Conservation (phyloP, 2,797 vertebrate species). For the Coregonus suidteri region DNA sequence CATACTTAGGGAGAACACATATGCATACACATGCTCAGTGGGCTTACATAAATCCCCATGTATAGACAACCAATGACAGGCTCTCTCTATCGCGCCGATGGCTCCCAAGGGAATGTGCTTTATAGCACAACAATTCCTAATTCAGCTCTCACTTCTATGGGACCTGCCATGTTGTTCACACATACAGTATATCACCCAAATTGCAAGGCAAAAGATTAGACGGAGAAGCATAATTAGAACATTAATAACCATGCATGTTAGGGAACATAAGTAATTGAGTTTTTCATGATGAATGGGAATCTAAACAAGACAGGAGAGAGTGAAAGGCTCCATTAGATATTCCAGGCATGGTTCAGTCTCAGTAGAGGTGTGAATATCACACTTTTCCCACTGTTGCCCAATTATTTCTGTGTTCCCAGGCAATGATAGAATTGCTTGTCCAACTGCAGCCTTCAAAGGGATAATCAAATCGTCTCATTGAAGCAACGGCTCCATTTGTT, state of each 20-base stretch:
- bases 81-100: slow-evolving; percentile 34
- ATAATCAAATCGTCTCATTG: slow-evolving; percentile 63
- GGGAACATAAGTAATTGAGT: slow-evolving; percentile 64
- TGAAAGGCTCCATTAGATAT: slow-evolving; percentile 57
- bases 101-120: slow-evolving; percentile 62
- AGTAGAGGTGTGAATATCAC: slow-evolving; percentile 43
- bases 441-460: slow-evolving; percentile 70
- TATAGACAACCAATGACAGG: slow-evolving; percentile 56
- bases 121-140: slow-evolving; percentile 54
- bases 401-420: slow-evolving; percentile 69
- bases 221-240: slow-evolving; percentile 68
- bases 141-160: slow-evolving; percentile 46
- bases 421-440: slow-evolving; percentile 65
- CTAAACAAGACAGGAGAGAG: slow-evolving; percentile 63
- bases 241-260: slow-evolving; percentile 73
- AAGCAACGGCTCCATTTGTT: slow-evolving; percentile 60
- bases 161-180: slow-evolving; percentile 43
- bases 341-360: slow-evolving; percentile 47
- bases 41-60: slow-evolving; percentile 48
- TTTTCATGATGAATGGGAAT: slow-evolving; percentile 62
- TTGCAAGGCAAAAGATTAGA: slow-evolving; percentile 63
- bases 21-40: slow-evolving; percentile 39
- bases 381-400: slow-evolving; percentile 62
- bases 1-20: slow-evolving; percentile 37
- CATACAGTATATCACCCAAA: slow-evolving; percentile 54